Evolutionary conservation across 2,888 invertebrate species (phyloP), one percentile per base, ranked within the genome.

Genomic region (Orthosia gracilis): DNA sequence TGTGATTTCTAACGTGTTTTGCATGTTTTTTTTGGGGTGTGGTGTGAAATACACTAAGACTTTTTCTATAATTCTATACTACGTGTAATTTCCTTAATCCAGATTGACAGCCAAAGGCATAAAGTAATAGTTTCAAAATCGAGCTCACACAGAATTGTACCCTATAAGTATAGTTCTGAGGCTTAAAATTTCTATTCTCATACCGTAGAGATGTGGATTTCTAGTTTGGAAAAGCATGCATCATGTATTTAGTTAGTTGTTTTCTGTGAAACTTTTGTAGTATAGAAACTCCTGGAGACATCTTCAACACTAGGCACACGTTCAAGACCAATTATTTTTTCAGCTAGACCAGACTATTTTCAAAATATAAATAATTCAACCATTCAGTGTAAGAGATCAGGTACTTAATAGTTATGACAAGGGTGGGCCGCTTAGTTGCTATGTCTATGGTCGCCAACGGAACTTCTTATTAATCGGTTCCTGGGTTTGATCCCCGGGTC

Each of bases 181-280:
- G 47, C 17, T 68, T 18, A 58, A 57, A 68, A 82, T 87, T 85
- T 89, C 82, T 90, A 87, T 88, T 85, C 85, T 88, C 88, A 90
- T 86, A 83, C 71, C 47, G 66, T 81, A 78, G 71, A 63, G 45
- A 40, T 72, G 69, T 86, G 76, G 58, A 73, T 73, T 76, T 63
- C 57, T 84, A 82, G 83, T 70, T 73, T 72, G 67, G 49, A 59
- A 70, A 49, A 70, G 85, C 79, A 83, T 85, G 82, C 67, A 40
- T 69, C 21, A 58, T 83, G 83, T 78, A 69, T 21, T 50, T 81
- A 64, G 67, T 63, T 66, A 59, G 55, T 61, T 45, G 49, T 40
- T 57, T 63, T 57, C 31, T 63, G 40, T 55, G 2, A 3, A 50
- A 2, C 12, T 49, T 9, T 68, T 65, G 61, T 69, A 69, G 55